phyloP scores from a whole-genome alignment of 2,113 vertebrate genomes.

The Podilymbus podiceps region DNA sequence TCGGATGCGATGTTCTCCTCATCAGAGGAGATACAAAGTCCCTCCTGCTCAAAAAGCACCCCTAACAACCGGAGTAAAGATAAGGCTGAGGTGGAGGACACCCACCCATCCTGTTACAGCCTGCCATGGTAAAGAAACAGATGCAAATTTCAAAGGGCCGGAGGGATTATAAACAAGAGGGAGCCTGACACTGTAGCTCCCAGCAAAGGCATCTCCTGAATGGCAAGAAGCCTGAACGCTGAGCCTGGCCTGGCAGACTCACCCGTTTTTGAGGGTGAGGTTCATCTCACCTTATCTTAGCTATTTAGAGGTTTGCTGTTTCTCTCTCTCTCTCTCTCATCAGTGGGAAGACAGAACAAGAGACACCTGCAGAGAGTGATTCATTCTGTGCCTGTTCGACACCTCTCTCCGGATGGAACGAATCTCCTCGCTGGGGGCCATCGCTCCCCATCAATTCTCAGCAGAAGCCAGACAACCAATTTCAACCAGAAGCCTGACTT shows the following conservation, averaged over 20 bases:
- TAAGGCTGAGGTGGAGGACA: slow-evolving; percentile 51
- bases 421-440: background rate
- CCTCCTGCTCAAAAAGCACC: background rate
- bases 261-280: background rate
- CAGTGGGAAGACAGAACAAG: background rate
- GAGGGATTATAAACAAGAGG: slow-evolving; percentile 44
- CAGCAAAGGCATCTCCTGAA: slow-evolving; percentile 20
- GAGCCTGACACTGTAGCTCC: slow-evolving; percentile 9
- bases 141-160: slow-evolving; percentile 53
- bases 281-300: slow-evolving; percentile 43
- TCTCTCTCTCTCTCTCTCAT: background rate
- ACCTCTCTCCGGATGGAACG: background rate
- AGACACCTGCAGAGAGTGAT: slow-evolving; percentile 50
- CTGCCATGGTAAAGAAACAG: slow-evolving; percentile 18
- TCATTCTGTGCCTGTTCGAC: slow-evolving; percentile 22
- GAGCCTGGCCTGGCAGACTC: slow-evolving; percentile 6
- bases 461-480: background rate
- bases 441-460: background rate
- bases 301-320: slow-evolving; percentile 3
- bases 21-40: background rate
- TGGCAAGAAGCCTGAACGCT: background rate
- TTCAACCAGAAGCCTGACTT: background rate
- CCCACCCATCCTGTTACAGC: slow-evolving; percentile 31
- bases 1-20: background rate
- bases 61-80: background rate